Conservation (phyloP, 2,888 invertebrate genomes). For the Dasypogon diadema region DNA sequence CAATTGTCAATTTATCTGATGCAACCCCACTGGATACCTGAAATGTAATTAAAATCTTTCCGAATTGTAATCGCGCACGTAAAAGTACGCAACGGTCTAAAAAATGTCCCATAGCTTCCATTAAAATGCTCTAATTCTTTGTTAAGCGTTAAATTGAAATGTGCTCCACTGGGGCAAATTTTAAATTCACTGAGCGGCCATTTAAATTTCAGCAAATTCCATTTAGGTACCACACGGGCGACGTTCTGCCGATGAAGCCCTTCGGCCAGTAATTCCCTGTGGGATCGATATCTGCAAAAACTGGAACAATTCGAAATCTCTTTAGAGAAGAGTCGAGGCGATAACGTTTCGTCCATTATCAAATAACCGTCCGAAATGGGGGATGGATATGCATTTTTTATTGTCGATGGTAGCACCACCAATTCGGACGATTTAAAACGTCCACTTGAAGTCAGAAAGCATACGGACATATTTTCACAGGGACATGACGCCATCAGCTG, state of each 20-base stretch:
- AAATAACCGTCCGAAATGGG: conserved; percentile 43
- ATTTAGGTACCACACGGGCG: background rate
- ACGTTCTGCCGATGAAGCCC: background rate
- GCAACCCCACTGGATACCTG: no score
- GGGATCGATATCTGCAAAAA: conserved; percentile 44
- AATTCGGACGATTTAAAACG: conserved; percentile 19
- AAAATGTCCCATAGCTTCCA: background rate
- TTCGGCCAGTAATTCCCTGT: conserved; percentile 1
- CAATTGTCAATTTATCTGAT: no score
- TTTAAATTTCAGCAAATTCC: conserved; percentile 39
- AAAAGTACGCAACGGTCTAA: background rate
- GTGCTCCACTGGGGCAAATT: background rate
- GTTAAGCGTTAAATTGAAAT: background rate
- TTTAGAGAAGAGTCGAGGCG: conserved; percentile 21
- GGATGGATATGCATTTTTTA: conserved; percentile 42
- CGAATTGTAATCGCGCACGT: background rate
- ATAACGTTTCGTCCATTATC: conserved; percentile 41
- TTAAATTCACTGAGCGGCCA: conserved; percentile 30
- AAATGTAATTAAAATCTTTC: background rate
- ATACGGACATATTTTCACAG: background rate
- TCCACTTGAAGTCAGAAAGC: conserved; percentile 28
- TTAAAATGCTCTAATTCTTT: background rate
- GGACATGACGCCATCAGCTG: background rate
- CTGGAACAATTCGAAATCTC: conserved; percentile 41
- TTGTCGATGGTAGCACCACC: background rate